A percentile compares a stretch with the other conserved stretches of the same genome.
These are phyloP conservation scores for Thomomys bottae DNA, from an alignment of 2,113 vertebrate species.

Conservation along the genomic window DNA sequence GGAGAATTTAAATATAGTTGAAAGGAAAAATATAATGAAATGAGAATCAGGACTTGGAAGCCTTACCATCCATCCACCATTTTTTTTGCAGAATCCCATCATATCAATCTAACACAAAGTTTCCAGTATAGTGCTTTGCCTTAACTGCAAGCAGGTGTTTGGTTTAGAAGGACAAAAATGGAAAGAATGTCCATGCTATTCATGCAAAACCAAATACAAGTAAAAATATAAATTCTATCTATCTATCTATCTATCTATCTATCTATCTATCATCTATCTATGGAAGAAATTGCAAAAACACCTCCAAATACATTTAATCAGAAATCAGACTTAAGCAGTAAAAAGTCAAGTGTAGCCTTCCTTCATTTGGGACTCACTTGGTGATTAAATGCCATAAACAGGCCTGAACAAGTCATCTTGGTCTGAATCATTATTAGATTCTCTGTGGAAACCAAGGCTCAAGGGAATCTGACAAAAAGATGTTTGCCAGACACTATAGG, in stretches of 20 bases:
- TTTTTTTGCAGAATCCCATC: constrained; percentile 11
- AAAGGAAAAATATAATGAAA: neutral
- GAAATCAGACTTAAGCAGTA: neutral
- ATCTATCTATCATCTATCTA: neutral
- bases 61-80: neutral
- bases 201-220: neutral
- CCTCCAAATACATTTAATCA: constrained; percentile 23
- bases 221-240: neutral
- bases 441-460: constrained; percentile 53
- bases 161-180: constrained; percentile 23
- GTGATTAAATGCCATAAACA: neutral
- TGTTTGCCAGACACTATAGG: neutral
- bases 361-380: neutral
- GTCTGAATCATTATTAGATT: constrained; percentile 42
- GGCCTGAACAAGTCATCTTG: constrained; percentile 7
- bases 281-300: neutral
- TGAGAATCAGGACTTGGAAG: constrained; percentile 14
- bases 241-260: too few relatives aligned
- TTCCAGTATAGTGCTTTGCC: neutral
- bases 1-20: neutral
- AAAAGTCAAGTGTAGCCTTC: neutral
- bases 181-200: neutral
- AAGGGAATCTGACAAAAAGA: constrained; percentile 17
- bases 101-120: neutral
- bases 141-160: constrained; percentile 34